Conservation (phyloP, 1,140 invertebrate species). For the Calliphora vicina region DNA sequence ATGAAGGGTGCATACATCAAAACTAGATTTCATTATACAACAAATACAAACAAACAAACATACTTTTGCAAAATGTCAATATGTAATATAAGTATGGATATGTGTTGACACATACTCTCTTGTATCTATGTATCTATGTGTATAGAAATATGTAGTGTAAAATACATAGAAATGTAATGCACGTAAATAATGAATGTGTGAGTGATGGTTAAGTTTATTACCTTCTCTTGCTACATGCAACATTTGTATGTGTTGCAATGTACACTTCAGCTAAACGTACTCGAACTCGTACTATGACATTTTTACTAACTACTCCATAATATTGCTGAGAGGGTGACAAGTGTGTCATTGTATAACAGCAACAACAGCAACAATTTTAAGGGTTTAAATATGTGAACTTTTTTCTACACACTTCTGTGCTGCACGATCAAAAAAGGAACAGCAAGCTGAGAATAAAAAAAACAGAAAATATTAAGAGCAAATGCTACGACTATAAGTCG, state of each 20-base stretch:
- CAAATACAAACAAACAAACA: background rate
- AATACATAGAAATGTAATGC: constrained; percentile 3
- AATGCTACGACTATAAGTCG: background rate
- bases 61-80: background rate
- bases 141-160: background rate
- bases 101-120: too few relatives aligned
- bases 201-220: background rate
- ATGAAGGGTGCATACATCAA: constrained; percentile 12
- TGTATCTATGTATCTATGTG: too few relatives aligned
- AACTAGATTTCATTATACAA: background rate
- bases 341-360: constrained; percentile 5
- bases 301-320: background rate
- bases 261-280: background rate
- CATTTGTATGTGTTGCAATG: background rate
- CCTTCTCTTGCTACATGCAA: background rate
- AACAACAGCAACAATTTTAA: background rate
- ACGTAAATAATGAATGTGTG: background rate
- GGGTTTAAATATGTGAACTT: background rate
- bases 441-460: background rate
- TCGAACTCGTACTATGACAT: background rate
- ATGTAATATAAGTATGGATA: too few relatives aligned
- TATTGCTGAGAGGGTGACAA: background rate
- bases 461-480: background rate
- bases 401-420: background rate
- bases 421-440: background rate